phyloP scores from a whole-genome alignment of 1,140 invertebrate genomes.

The Heliothis subflexa region DNA sequence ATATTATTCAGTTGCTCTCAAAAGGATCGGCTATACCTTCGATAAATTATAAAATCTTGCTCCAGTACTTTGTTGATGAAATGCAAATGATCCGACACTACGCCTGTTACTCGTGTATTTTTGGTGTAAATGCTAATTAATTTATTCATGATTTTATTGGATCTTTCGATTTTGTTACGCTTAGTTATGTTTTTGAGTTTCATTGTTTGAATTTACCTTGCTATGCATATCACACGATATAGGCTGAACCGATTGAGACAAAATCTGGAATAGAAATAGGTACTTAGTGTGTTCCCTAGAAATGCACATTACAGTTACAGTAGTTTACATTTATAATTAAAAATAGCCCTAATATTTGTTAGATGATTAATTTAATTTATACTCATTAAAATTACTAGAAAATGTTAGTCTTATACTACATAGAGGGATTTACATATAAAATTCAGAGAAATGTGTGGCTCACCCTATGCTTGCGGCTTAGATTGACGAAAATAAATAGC shows the following conservation, averaged over 20 bases:
- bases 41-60: conserved; percentile 66
- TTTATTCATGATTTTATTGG: conserved; percentile 50
- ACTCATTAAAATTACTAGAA: neutral
- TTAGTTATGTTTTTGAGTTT: neutral
- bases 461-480: neutral
- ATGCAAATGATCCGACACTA: conserved; percentile 60
- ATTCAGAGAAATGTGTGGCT: neutral
- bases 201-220: too few species aligned
- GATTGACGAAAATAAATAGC: conserved; percentile 21
- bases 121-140: conserved; percentile 47
- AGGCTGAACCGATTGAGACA: too few species aligned
- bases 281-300: too few species aligned
- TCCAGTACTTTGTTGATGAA: conserved; percentile 60
- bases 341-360: too few species aligned
- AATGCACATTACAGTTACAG: too few species aligned
- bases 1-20: conserved; percentile 64
- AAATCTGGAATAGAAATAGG: too few species aligned
- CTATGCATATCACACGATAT: too few species aligned
- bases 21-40: conserved; percentile 61
- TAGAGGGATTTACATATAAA: neutral
- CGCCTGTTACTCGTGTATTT: conserved; percentile 19
- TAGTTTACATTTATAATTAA: too few species aligned
- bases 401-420: neutral
- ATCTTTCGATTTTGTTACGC: neutral
- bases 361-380: neutral